Conservation (phyloP, 2,113 vertebrate genomes). For the Ranitomeya variabilis region DNA sequence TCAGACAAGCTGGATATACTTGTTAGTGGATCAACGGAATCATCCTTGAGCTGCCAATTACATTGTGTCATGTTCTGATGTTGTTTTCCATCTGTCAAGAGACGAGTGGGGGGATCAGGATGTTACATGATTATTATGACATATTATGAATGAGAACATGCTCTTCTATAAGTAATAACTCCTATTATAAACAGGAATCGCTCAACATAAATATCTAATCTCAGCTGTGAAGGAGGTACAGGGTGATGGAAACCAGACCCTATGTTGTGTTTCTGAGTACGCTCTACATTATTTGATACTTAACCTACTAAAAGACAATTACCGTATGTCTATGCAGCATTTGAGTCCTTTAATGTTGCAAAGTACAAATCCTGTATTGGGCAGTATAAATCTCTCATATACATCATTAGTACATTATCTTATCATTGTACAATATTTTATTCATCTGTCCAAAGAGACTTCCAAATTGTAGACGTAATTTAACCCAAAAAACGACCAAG, state of each 20-base stretch:
- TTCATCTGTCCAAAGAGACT: too few species aligned
- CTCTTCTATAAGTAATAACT: slow-evolving; percentile 8
- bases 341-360: not conserved
- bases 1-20: not conserved
- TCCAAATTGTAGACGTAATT: too few species aligned
- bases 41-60: not conserved
- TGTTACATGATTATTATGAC: not conserved
- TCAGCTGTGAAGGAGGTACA: not conserved
- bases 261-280: not conserved
- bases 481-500: too few species aligned
- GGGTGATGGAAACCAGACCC: slow-evolving; percentile 4
- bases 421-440: too few species aligned
- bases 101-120: not conserved
- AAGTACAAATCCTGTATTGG: not conserved
- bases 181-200: slow-evolving; percentile 28
- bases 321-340: not conserved
- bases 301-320: not conserved
- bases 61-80: not conserved
- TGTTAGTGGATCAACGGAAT: not conserved
- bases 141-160: not conserved
- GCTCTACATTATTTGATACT: not conserved
- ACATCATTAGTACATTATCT: not conserved
- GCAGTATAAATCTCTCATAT: not conserved
- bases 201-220: slow-evolving; percentile 24
- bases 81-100: not conserved